Conservation (phyloP, 1,140 invertebrate genomes). For the Pygmarrhopalites habei region DNA sequence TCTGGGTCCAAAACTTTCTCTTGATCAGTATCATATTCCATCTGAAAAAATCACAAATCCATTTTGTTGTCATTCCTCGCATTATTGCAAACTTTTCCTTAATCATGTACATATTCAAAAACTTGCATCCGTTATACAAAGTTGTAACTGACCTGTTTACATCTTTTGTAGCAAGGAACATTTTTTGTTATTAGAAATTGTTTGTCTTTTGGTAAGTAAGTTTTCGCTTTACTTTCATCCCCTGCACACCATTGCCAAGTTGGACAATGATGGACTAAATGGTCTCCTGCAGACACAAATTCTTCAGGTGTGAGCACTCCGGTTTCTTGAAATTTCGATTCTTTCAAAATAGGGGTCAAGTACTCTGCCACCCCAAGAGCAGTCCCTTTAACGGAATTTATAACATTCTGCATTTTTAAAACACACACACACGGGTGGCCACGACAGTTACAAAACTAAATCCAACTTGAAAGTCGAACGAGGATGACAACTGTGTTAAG, state of each 20-base stretch:
- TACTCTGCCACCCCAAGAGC: slow-evolving; percentile 92
- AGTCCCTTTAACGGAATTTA: slow-evolving; percentile 90
- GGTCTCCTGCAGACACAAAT: slow-evolving; percentile 96
- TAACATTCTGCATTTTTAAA: slow-evolving; percentile 48
- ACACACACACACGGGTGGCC: too few relatives aligned
- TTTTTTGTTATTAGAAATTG: slow-evolving; percentile 96
- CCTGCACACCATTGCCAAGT: slow-evolving; percentile 97
- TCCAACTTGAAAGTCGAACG: too few relatives aligned
- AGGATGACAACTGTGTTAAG: too few relatives aligned
- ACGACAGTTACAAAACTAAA: too few relatives aligned
- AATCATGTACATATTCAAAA: too few relatives aligned
- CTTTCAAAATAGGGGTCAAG: slow-evolving; percentile 93
- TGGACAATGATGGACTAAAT: slow-evolving; percentile 97
- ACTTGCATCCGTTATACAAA: too few relatives aligned
- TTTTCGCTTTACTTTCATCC: slow-evolving; percentile 73
- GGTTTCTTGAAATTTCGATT: slow-evolving; percentile 97
- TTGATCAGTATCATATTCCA: slow-evolving; percentile 81
- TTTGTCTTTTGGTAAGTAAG: slow-evolving; percentile 89
- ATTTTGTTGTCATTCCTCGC: too few relatives aligned
- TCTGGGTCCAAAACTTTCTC: slow-evolving; percentile 84
- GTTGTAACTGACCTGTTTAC: slow-evolving; percentile 73
- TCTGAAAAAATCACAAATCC: too few relatives aligned
- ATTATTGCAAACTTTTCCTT: too few relatives aligned
- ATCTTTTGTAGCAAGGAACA: slow-evolving; percentile 86
- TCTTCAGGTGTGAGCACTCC: slow-evolving; percentile 94